Conservation (phyloP, 2,113 vertebrate genomes). For the Oreotrochilus melanogaster region DNA sequence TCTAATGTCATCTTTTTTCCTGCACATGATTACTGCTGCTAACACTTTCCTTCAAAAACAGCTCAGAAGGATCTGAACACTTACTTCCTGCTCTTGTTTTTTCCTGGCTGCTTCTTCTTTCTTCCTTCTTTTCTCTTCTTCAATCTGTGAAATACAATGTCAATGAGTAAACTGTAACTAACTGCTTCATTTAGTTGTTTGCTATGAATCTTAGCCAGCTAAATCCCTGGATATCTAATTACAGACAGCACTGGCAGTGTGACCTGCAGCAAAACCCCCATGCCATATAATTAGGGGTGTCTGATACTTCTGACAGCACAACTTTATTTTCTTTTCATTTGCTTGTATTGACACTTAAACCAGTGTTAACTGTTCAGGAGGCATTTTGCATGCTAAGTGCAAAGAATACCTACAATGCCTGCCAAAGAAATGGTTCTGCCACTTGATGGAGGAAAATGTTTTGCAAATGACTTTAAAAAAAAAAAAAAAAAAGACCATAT, state of each 20-base stretch:
- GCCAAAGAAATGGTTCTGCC: background rate
- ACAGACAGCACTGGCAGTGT: background rate
- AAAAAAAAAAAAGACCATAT: background rate
- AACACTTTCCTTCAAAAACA: background rate
- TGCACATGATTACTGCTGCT: background rate
- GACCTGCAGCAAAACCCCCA: background rate
- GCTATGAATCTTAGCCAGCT: background rate
- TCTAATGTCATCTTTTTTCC: background rate
- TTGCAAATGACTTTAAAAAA: background rate
- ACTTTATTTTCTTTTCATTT: constrained; percentile 5
- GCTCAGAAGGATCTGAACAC: background rate
- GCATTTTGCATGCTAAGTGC: background rate
- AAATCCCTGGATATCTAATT: constrained; percentile 9
- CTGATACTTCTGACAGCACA: background rate
- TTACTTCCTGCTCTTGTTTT: constrained; percentile 92
- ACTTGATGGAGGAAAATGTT: background rate
- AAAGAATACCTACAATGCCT: background rate
- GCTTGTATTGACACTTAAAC: constrained; percentile 8
- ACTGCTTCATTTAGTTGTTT: background rate
- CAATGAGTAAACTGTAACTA: constrained; percentile 16
- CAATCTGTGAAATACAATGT: constrained; percentile 77
- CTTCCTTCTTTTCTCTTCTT: constrained; percentile 92
- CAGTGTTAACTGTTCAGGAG: constrained; percentile 11
- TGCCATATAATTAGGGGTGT: constrained; percentile 30
- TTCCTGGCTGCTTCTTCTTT: constrained; percentile 90